phyloP scores from a whole-genome alignment of 1,140 invertebrate genomes.

The Pseudachorutes palmiensis region DNA sequence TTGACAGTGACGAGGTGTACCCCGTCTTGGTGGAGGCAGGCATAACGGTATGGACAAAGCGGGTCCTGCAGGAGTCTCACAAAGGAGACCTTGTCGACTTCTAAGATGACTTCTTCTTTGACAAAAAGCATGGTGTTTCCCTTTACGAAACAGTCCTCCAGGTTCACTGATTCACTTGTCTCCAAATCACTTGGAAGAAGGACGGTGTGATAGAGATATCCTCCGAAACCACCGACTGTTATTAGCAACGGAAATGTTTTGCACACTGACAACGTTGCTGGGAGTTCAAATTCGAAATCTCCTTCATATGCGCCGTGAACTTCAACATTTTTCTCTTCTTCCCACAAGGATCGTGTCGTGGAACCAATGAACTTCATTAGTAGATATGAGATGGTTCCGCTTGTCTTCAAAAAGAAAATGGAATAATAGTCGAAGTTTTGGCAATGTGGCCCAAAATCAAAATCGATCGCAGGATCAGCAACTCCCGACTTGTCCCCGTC shows the following conservation, averaged over 20 bases:
- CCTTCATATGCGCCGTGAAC: background rate
- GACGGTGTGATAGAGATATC: constrained; percentile 9
- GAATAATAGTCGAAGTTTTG: constrained; percentile 8
- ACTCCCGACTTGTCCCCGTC: background rate
- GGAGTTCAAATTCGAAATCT: background rate
- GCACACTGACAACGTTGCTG: background rate
- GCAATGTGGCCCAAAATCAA: constrained; percentile 28
- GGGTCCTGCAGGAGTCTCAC: constrained; percentile 19
- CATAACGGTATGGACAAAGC: constrained; percentile 14
- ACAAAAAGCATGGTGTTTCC: constrained; percentile 11
- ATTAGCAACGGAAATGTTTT: constrained; percentile 16
- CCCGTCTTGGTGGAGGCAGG: constrained; percentile 22
- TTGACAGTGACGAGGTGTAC: constrained; percentile 21
- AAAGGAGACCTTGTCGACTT: background rate
- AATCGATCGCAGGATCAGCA: constrained; percentile 22
- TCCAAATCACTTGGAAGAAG: constrained; percentile 14
- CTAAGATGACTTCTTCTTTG: constrained; percentile 10
- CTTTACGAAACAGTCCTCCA: constrained; percentile 15
- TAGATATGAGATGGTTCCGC: constrained; percentile 20
- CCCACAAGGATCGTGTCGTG: constrained; percentile 8
- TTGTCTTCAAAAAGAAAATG: constrained; percentile 17
- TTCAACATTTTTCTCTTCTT: constrained; percentile 4
- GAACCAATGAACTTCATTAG: constrained; percentile 19
- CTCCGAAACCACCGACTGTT: constrained; percentile 7
- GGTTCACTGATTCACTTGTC: background rate